Conservation (phyloP, 2,797 vertebrate species). For the Columba guinea region DNA sequence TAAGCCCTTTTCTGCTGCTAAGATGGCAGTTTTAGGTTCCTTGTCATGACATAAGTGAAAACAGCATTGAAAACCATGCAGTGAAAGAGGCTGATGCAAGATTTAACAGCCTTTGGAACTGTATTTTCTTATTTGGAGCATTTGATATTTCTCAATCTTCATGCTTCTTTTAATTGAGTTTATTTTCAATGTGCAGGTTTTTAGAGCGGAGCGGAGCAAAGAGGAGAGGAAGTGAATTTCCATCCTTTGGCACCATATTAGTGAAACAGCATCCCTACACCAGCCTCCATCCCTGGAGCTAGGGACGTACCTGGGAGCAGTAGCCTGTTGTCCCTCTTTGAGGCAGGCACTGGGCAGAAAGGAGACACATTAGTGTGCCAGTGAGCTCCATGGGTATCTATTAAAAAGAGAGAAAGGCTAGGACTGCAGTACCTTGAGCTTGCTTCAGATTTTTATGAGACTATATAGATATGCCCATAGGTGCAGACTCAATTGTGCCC, state of each 20-base stretch:
- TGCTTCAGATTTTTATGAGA: background rate
- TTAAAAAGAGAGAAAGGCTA: background rate
- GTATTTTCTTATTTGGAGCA: slow-evolving; percentile 5
- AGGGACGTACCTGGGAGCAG: background rate
- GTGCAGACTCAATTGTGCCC: background rate
- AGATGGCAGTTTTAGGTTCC: background rate
- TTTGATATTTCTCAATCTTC: slow-evolving; percentile 34
- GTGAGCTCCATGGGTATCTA: background rate
- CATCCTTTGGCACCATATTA: background rate
- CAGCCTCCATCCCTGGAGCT: background rate
- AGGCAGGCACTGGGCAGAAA: background rate
- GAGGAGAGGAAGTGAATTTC: background rate
- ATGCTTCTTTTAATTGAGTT: background rate
- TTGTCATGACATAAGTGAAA: slow-evolving; percentile 14
- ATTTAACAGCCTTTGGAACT: background rate
- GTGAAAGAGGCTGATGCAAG: background rate
- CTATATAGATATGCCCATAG: background rate
- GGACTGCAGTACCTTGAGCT: background rate
- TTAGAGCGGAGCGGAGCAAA: background rate
- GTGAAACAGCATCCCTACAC: background rate
- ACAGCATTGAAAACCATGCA: background rate
- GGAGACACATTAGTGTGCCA: background rate
- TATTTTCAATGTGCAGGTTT: background rate
- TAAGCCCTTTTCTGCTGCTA: slow-evolving; percentile 27
- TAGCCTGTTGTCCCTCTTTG: background rate